A percentile compares a stretch with the other conserved stretches of the same genome.
Evolutionary conservation across 2,888 invertebrate species (phyloP).

Genomic region (Erpobdella octoculata): DNA sequence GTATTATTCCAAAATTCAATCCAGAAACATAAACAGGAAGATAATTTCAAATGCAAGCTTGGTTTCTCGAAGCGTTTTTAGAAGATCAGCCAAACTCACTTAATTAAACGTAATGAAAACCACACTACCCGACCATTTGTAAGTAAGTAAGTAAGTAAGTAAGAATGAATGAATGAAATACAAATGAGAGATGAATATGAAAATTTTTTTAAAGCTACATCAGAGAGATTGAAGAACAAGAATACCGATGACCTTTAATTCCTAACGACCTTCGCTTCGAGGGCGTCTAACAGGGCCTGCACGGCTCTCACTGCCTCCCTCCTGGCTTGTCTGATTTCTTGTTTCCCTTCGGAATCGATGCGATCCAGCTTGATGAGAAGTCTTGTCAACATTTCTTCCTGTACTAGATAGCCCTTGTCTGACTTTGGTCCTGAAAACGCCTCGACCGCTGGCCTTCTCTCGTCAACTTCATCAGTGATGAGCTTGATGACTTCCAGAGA

Average conservation of each 20-base stretch:
- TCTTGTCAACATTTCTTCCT: conserved; percentile 91
- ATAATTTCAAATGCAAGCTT: too few species aligned
- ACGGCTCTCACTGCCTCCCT: conserved; percentile 81
- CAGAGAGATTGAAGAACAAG: not conserved
- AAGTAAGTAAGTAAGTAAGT: too few species aligned
- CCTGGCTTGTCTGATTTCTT: conserved; percentile 75
- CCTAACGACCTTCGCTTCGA: conserved; percentile 58
- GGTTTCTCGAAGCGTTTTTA: too few species aligned
- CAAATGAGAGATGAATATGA: too few species aligned
- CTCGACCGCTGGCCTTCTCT: conserved; percentile 43
- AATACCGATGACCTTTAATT: not conserved
- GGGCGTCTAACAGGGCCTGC: conserved; percentile 72
- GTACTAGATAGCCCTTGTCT: conserved; percentile 73
- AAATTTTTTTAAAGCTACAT: not conserved
- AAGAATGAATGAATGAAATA: too few species aligned
- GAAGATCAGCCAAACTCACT: too few species aligned
- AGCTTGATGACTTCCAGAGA: conserved; percentile 44
- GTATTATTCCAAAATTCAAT: too few species aligned
- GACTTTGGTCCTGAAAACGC: conserved; percentile 43
- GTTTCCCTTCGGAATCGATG: conserved; percentile 84
- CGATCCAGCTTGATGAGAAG: conserved; percentile 77
- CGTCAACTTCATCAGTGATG: conserved; percentile 43
- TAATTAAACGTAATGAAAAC: too few species aligned
- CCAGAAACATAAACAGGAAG: too few species aligned
- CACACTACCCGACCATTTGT: too few species aligned